These are phyloP conservation scores for Casuarius casuarius DNA, from an alignment of 2,113 vertebrate species.

Conservation along the genomic window DNA sequence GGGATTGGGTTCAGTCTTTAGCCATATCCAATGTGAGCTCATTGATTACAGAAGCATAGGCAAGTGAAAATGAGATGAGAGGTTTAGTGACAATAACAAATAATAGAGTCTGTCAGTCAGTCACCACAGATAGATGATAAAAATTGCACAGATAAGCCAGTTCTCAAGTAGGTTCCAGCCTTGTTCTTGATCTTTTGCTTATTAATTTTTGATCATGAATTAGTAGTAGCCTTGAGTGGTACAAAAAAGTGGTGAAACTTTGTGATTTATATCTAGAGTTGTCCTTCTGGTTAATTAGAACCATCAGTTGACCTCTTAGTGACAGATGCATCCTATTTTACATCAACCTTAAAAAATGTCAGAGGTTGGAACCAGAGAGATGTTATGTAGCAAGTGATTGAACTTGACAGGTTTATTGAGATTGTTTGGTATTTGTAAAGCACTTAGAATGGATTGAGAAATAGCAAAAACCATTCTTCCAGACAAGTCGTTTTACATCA, in stretches of 20 bases:
- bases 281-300: neutral
- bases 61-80: neutral
- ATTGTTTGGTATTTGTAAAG: slow-evolving; percentile 59
- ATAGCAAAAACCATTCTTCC: slow-evolving; percentile 20
- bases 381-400: neutral
- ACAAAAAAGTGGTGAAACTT: neutral
- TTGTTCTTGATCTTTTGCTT: neutral
- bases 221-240: neutral
- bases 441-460: slow-evolving; percentile 35
- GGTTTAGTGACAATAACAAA: neutral
- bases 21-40: neutral
- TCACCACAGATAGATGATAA: neutral
- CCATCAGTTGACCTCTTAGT: neutral
- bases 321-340: neutral
- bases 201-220: neutral
- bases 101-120: neutral
- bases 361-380: neutral
- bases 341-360: slow-evolving; percentile 14
- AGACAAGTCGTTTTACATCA: slow-evolving; percentile 53
- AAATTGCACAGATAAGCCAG: neutral
- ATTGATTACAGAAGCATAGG: neutral
- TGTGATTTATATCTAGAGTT: neutral
- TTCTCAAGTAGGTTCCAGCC: neutral
- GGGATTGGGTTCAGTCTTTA: neutral
- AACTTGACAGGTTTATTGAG: slow-evolving; percentile 49